phyloP scores from a whole-genome alignment of 2,888 invertebrate genomes.

The Geotrupes spiniger region DNA sequence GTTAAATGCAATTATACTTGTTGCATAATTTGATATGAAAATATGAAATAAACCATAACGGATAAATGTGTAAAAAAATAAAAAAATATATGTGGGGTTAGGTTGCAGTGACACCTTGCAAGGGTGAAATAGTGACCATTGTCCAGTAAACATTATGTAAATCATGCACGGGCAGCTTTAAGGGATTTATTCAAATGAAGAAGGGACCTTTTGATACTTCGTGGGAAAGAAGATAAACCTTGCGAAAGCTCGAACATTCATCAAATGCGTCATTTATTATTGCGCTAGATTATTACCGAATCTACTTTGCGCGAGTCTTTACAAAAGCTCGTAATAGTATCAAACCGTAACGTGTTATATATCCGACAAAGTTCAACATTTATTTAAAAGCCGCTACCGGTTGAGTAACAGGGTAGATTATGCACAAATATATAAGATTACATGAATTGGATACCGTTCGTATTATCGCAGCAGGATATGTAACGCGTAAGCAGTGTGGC shows the following conservation, averaged over 20 bases:
- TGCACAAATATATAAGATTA: slow-evolving; percentile 4
- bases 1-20: no score
- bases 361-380: slow-evolving; percentile 1
- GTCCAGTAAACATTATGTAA: slow-evolving; percentile 41
- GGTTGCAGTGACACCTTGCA: slow-evolving; percentile 27
- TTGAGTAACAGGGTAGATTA: neutral
- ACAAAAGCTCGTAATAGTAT: slow-evolving; percentile 3
- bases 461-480: neutral
- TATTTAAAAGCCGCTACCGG: neutral
- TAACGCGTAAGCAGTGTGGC: neutral
- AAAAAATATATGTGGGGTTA: slow-evolving; percentile 24
- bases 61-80: slow-evolving; percentile 10
- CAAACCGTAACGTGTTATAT: slow-evolving; percentile 1
- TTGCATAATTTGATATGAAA: no score
- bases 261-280: slow-evolving; percentile 19
- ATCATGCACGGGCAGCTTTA: slow-evolving; percentile 36
- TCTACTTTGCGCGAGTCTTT: neutral
- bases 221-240: slow-evolving; percentile 34
- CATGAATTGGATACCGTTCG: slow-evolving; percentile 1
- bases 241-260: slow-evolving; percentile 16
- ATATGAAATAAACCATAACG: slow-evolving; percentile 9
- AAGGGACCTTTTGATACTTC: slow-evolving; percentile 34
- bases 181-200: slow-evolving; percentile 42
- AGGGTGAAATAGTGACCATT: slow-evolving; percentile 32
- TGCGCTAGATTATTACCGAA: slow-evolving; percentile 5